Conservation (phyloP, 2,888 invertebrate species). For the Margaritifera margaritifera region DNA sequence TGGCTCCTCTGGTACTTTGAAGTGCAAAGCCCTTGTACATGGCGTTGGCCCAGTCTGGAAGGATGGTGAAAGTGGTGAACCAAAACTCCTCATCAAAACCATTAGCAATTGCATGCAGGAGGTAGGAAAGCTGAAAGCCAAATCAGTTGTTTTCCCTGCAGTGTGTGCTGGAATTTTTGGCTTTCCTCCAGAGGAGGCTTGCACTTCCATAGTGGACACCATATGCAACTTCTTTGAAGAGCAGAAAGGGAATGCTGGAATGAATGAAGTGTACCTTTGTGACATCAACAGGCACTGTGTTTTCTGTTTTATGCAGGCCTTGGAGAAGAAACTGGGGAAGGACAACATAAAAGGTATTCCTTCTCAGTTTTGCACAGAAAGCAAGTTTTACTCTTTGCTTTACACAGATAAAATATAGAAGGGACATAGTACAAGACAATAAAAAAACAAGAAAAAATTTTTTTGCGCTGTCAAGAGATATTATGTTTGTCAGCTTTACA, state of each 20-base stretch:
- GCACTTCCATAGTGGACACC: constrained; percentile 28
- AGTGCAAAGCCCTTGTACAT: constrained; percentile 35
- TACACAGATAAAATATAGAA: too few species aligned
- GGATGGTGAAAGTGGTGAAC: constrained; percentile 35
- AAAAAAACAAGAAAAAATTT: too few species aligned
- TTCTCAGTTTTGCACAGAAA: neutral
- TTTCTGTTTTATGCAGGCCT: constrained; percentile 25
- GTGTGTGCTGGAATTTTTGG: constrained; percentile 49
- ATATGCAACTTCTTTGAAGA: constrained; percentile 26
- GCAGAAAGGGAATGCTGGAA: constrained; percentile 6
- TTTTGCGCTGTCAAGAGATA: too few species aligned
- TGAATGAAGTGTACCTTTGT: constrained; percentile 34
- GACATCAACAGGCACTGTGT: constrained; percentile 34
- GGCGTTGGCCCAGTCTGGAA: constrained; percentile 43
- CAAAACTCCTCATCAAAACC: constrained; percentile 20
- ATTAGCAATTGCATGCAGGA: constrained; percentile 27
- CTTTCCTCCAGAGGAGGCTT: constrained; percentile 26
- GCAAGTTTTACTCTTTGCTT: too few species aligned
- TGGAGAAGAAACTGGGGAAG: constrained; percentile 16
- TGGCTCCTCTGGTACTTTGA: constrained; percentile 26
- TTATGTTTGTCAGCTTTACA: too few species aligned
- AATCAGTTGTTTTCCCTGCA: constrained; percentile 53
- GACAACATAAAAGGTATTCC: constrained; percentile 16
- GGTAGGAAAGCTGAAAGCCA: constrained; percentile 9
- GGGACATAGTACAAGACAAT: too few species aligned